Conservation (phyloP, 2,113 vertebrate genomes). For the Todiramphus chloris region DNA sequence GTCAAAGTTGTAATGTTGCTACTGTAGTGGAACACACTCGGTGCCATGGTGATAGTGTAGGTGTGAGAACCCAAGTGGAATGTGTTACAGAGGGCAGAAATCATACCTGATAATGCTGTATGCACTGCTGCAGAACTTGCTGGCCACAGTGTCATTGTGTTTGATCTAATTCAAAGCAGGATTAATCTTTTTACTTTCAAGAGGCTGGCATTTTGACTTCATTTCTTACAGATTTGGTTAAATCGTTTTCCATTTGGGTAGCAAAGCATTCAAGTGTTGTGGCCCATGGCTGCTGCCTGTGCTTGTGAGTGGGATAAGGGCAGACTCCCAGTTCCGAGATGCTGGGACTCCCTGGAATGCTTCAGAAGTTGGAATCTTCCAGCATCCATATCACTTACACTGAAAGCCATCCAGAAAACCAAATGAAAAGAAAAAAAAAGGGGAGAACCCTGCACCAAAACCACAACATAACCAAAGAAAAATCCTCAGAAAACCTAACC, state of each 20-base stretch:
- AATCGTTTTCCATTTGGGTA: not conserved
- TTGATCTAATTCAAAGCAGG: slow-evolving; percentile 6
- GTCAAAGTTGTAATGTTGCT: not conserved
- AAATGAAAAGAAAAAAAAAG: not conserved
- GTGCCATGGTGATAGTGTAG: not conserved
- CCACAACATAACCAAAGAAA: not conserved
- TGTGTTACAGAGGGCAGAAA: not conserved
- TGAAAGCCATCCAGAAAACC: not conserved
- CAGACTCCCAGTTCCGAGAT: not conserved
- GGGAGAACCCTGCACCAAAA: too few relatives aligned
- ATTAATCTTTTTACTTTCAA: not conserved
- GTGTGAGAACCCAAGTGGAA: not conserved
- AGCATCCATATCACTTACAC: not conserved
- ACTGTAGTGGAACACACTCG: not conserved
- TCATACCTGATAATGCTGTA: not conserved
- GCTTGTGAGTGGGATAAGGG: not conserved
- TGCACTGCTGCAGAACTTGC: not conserved
- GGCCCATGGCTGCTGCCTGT: not conserved
- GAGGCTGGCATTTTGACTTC: not conserved
- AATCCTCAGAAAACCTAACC: accelerated
- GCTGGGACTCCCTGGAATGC: not conserved
- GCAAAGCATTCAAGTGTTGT: not conserved
- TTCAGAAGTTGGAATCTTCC: not conserved
- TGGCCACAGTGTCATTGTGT: not conserved
- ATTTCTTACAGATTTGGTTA: not conserved